Conservation (phyloP, 1,140 invertebrate genomes). For the Listronotus oregonensis region DNA sequence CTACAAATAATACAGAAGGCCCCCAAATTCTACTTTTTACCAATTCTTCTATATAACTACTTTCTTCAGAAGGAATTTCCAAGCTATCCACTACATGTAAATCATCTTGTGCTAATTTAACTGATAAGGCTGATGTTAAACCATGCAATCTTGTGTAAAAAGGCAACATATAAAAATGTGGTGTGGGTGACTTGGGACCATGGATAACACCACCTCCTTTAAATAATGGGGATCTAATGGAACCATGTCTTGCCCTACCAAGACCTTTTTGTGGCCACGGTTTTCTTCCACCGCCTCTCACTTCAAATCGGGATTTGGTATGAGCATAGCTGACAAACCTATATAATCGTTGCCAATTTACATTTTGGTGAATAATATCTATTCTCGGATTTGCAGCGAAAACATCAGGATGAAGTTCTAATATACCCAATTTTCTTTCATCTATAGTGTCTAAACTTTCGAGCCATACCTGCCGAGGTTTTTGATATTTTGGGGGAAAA, state of each 20-base stretch:
- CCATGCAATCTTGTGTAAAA: constrained; percentile 76
- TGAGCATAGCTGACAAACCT: constrained; percentile 76
- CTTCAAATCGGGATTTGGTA: constrained; percentile 79
- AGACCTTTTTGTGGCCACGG: constrained; percentile 94
- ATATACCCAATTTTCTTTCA: constrained; percentile 80
- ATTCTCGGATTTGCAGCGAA: constrained; percentile 83
- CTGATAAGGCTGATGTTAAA: constrained; percentile 79
- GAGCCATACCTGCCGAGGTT: constrained; percentile 85
- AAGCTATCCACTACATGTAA: constrained; percentile 88
- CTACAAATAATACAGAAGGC: constrained; percentile 91
- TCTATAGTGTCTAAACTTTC: constrained; percentile 83
- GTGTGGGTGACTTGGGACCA: constrained; percentile 86
- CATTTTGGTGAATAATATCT: constrained; percentile 87
- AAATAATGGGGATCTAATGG: constrained; percentile 86
- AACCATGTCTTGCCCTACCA: constrained; percentile 89
- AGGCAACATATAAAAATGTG: constrained; percentile 92
- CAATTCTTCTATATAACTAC: constrained; percentile 78
- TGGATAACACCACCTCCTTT: constrained; percentile 80
- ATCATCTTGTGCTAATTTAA: constrained; percentile 95
- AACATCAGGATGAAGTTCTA: constrained; percentile 87
- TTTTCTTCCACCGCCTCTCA: constrained; percentile 84
- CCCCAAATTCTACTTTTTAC: constrained; percentile 89
- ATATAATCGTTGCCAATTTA: constrained; percentile 88
- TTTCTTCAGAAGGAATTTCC: constrained; percentile 83
- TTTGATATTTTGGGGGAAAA: constrained; percentile 59